These are phyloP conservation scores for Popillia japonica DNA, from an alignment of 1,140 invertebrate genomes.

Conservation along the genomic window DNA sequence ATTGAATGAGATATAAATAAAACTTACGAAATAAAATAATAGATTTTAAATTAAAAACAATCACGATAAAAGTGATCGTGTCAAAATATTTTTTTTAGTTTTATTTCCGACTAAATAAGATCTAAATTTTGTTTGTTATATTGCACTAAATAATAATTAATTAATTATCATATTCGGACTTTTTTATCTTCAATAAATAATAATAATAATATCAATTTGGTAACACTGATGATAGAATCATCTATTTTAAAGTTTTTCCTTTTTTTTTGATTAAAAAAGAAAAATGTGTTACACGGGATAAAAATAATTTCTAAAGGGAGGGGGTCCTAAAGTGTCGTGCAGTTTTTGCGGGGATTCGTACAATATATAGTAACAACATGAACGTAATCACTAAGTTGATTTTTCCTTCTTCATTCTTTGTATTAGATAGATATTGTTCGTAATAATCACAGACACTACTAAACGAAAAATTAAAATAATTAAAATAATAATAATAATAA, in stretches of 20 bases:
- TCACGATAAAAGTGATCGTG: not conserved
- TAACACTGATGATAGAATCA: conserved; percentile 19
- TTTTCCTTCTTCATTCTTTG: not conserved
- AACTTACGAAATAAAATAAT: not conserved
- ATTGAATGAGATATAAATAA: conserved; percentile 13
- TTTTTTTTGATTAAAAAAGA: too few species aligned
- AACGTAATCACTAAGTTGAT: not conserved
- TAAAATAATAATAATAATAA: not conserved
- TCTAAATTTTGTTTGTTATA: not conserved
- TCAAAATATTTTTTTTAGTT: not conserved
- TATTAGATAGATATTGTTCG: conserved; percentile 20
- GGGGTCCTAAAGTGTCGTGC: not conserved
- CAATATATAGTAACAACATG: not conserved
- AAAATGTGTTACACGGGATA: not conserved
- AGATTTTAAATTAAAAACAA: not conserved
- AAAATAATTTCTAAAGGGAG: not conserved
- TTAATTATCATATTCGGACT: not conserved
- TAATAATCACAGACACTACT: conserved; percentile 29
- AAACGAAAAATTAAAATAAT: conserved; percentile 18
- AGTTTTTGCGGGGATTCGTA: not conserved
- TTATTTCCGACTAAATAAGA: not conserved
- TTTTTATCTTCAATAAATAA: not conserved
- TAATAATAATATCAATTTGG: conserved; percentile 24
- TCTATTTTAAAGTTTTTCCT: not conserved
- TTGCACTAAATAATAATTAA: conserved; percentile 1